These are phyloP conservation scores for Rhinogobio ventralis DNA, from an alignment of 2,797 vertebrate genomes.

Conservation along the genomic window DNA sequence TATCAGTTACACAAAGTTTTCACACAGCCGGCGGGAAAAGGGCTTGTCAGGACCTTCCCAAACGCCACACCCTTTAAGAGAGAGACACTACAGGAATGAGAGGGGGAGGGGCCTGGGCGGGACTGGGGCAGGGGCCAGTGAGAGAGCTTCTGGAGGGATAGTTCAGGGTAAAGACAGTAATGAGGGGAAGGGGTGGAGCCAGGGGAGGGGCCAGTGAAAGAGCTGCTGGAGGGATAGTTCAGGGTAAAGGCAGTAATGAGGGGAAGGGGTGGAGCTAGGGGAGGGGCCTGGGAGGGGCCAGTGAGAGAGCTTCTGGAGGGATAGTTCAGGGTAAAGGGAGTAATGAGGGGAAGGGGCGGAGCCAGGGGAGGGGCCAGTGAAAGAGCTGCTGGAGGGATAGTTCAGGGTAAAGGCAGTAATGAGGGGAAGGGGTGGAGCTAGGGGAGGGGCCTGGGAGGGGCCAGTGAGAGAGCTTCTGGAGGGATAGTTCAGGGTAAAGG, in stretches of 20 bases:
- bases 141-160: not conserved
- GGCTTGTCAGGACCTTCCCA: slow-evolving; percentile 19
- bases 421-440: not conserved
- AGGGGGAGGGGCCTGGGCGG: not conserved
- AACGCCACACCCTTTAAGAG: slow-evolving; percentile 1
- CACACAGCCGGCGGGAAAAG: not conserved
- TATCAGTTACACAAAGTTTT: not conserved
- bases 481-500: not conserved
- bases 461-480: not conserved
- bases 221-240: not conserved
- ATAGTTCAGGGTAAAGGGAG: not conserved
- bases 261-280: no score
- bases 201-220: not conserved
- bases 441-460: not conserved
- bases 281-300: not conserved
- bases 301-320: not conserved
- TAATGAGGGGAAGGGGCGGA: not conserved
- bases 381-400: not conserved
- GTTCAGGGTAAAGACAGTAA: slow-evolving; percentile 3
- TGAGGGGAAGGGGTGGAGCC: not conserved
- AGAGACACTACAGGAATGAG: slow-evolving; percentile 26
- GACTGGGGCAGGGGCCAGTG: not conserved
- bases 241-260: no score
- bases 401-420: slow-evolving; percentile 4
- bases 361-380: not conserved